Percentiles rank a stretch among this genome's conserved stretches.
Evolutionary conservation across 1,140 invertebrate genomes (phyloP).

Genomic region (Drosophila bocqueti): DNA sequence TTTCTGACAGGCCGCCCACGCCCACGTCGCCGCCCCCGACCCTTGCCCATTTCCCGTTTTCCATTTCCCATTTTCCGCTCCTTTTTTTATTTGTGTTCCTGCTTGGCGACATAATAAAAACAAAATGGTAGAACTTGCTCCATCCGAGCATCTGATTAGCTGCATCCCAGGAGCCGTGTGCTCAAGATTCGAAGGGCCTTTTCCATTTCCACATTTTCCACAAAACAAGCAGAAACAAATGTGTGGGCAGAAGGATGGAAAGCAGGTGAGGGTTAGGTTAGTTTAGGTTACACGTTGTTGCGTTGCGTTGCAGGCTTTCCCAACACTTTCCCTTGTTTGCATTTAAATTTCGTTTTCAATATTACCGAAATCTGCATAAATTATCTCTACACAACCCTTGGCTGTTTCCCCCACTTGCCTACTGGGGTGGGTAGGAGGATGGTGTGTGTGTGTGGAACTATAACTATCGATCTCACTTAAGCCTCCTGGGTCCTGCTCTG

Average conservation of each 20-base stretch:
- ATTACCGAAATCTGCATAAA: conserved; percentile 68
- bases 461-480: conserved; percentile 80
- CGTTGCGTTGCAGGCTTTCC: conserved; percentile 37
- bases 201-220: conserved; percentile 4
- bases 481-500: conserved; percentile 33
- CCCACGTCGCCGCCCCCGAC: not conserved
- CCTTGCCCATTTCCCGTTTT: not conserved
- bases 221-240: conserved; percentile 11
- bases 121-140: conserved; percentile 42
- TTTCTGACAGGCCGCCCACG: conserved; percentile 62
- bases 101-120: conserved; percentile 50
- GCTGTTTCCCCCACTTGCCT: conserved; percentile 31
- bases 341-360: conserved; percentile 74
- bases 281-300: conserved; percentile 14
- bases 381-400: conserved; percentile 53
- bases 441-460: conserved; percentile 34
- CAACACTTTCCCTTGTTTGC: conserved; percentile 51
- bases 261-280: conserved; percentile 26
- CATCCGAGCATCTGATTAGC: conserved; percentile 39
- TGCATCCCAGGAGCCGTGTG: conserved; percentile 15
- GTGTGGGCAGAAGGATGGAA: not conserved
- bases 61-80: conserved; percentile 17
- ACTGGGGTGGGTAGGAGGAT: not conserved
- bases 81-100: conserved; percentile 23
- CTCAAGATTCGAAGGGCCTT: not conserved